Evolutionary conservation across 64 coral and sea anemone genomes (phyloP), one percentile per base, ranked within the genome.

Genomic region (Acropora yongei): DNA sequence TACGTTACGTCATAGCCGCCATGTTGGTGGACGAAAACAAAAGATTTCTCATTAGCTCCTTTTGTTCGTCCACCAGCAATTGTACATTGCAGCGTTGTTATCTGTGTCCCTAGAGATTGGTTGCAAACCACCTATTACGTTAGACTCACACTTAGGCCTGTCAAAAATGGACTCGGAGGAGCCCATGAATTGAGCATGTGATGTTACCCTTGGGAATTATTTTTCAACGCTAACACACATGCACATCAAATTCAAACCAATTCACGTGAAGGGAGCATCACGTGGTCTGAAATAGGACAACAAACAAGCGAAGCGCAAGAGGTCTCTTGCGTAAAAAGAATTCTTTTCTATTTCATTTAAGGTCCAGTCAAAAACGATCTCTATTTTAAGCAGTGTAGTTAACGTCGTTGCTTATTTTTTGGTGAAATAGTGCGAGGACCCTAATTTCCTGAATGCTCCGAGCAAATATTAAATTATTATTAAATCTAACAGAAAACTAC

Each of bases 231-330:
- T 30, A 30, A 30, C 30, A 30, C 30, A 30, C 30, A 30, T 30
- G 30, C 30, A 30, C 30, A 30, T 30, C 30, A 30, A 30, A 74
- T 74, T 74, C 71, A 74, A 74, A 74, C 71, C 41, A 74, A 74
- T 74, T 74, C 71, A 74, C 71, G 71, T 74, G 71, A 74, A 74
- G 71, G 71, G 71, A 74, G 71, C 71, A 74, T 74, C 40, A 74
- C 71, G 71, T 74, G 71, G 71, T 74, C 71, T 74, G 71, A 74
- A 74, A 42, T 42, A 30, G 71, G 66, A 69, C 66, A 69, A 69
- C 66, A 69, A 69, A 69, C 66, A 69, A 69, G 18, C 66, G 66
- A 69, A 69, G 66, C 4, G 8, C 8, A 69, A 69, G 66, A 69
- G 66, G 66, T 69, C 66, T 69, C 8, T 69, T 69, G 66, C 66